Percentiles rank a stretch among this genome's conserved stretches.
These are phyloP conservation scores for Cylloceria caligata DNA, from an alignment of 2,888 invertebrate genomes.

Conservation along the genomic window DNA sequence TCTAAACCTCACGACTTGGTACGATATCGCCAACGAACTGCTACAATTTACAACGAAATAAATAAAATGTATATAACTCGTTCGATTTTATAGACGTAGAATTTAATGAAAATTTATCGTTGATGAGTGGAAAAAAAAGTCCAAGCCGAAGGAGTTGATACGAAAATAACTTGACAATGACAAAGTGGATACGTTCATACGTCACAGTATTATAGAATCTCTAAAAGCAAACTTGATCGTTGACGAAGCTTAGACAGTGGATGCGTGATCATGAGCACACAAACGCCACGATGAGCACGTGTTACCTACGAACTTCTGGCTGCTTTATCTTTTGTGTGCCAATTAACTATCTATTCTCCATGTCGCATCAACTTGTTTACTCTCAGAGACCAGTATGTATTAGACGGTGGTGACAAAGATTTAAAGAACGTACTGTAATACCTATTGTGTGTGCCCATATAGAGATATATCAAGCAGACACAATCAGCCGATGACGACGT, in stretches of 20 bases:
- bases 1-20: no score
- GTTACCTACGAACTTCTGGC: slow-evolving; percentile 13
- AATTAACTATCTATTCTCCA: slow-evolving; percentile 58
- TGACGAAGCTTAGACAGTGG: not conserved
- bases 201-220: not conserved
- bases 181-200: not conserved
- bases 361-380: slow-evolving; percentile 53
- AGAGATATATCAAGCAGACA: not conserved
- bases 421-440: slow-evolving; percentile 26
- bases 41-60: no score
- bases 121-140: not conserved
- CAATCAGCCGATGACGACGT: not conserved
- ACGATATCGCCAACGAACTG: no score
- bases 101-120: not conserved
- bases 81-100: not conserved
- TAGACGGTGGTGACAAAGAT: slow-evolving; percentile 9
- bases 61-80: no score
- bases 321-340: slow-evolving; percentile 54
- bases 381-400: slow-evolving; percentile 12
- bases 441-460: not conserved
- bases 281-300: slow-evolving; percentile 2
- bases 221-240: not conserved
- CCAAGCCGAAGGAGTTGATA: not conserved
- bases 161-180: slow-evolving; percentile 9
- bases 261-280: slow-evolving; percentile 58